Evolutionary conservation across 2,113 vertebrate species (phyloP), one percentile per base, ranked within the genome.

Genomic region (Anhinga rufa): DNA sequence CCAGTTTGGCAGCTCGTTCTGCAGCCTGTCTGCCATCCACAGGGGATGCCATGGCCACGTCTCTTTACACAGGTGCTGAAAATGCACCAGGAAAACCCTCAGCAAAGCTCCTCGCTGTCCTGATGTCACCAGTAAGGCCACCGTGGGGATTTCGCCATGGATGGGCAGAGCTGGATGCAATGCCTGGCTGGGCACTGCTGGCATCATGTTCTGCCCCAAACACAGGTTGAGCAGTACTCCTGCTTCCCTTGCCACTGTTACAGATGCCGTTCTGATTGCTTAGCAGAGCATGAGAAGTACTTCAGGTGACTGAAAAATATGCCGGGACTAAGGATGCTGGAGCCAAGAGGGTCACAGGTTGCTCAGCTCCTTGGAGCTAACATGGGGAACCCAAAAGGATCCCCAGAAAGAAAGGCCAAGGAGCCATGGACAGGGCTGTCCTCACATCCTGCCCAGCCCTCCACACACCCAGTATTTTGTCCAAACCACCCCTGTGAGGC

Each of bases 391-490:
- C 6, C 32, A 32, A 49, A 17, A 66, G 31, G 28, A 29, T 18
- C 21, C 31, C 49, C 16, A 17, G 10, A 14, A 14, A 28, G 29
- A 34, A 16, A n/a, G 24, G 52, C 40, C 22, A 13, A 70, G 61
- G 44, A 79, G 28, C 18, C 5, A 1, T 2, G 2, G 51, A 21
- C 4, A 5, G 52, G 44, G 25, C n/a, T 34, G 7, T 12, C 42
- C 65, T 36, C 26, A 36, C 4, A 2, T 17, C 57, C 72, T 34
- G 54, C 46, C 60, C 70, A 44, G 21, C 34, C 34, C 49, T 32
- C 55, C 3, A 18, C 38, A 48, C 3, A 2, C 12, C 24, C 2
- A 2, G 17, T 1, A 5, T 49, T 51, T 52, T 0, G 1, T 48
- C 18, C 17, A 14, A 31, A 28, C 42, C 49, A 4, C 19, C 46